phyloP scores from a whole-genome alignment of 2,888 invertebrate genomes.

The Blastobasis adustella region DNA sequence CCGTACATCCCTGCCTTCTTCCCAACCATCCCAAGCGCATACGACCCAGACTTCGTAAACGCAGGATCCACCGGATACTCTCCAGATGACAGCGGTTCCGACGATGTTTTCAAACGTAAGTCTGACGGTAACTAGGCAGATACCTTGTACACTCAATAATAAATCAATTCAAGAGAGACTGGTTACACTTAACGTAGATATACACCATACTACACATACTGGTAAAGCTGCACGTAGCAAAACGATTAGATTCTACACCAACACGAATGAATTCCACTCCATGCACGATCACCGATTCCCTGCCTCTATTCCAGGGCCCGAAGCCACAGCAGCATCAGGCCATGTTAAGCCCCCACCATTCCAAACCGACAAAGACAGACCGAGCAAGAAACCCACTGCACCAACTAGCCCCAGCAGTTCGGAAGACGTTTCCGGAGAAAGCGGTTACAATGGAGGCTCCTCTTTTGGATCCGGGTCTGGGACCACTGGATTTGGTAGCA shows the following conservation, averaged over 20 bases:
- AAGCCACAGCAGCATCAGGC: slow-evolving; percentile 75
- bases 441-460: slow-evolving; percentile 3
- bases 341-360: slow-evolving; percentile 70
- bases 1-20: slow-evolving; percentile 77
- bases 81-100: slow-evolving; percentile 37
- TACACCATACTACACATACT: too few relatives aligned
- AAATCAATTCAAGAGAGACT: too few relatives aligned
- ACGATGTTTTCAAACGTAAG: slow-evolving; percentile 64
- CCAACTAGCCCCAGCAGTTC: slow-evolving; percentile 21
- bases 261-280: too few relatives aligned
- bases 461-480: slow-evolving; percentile 2
- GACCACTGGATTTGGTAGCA: neutral
- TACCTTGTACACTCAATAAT: too few relatives aligned
- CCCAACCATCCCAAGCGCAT: slow-evolving; percentile 74
- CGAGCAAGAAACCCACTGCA: slow-evolving; percentile 27
- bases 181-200: too few relatives aligned
- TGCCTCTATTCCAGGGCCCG: slow-evolving; percentile 41
- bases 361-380: slow-evolving; percentile 48
- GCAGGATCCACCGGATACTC: slow-evolving; percentile 37
- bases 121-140: too few relatives aligned
- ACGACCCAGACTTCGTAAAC: slow-evolving; percentile 62
- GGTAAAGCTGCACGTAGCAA: too few relatives aligned
- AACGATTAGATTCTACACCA: too few relatives aligned
- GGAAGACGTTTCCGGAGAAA: slow-evolving; percentile 13
- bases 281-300: neutral